Evolutionary conservation across 2,888 invertebrate genomes (phyloP), one percentile per base, ranked within the genome.

Genomic region (Cremastobaeus sp.): DNA sequence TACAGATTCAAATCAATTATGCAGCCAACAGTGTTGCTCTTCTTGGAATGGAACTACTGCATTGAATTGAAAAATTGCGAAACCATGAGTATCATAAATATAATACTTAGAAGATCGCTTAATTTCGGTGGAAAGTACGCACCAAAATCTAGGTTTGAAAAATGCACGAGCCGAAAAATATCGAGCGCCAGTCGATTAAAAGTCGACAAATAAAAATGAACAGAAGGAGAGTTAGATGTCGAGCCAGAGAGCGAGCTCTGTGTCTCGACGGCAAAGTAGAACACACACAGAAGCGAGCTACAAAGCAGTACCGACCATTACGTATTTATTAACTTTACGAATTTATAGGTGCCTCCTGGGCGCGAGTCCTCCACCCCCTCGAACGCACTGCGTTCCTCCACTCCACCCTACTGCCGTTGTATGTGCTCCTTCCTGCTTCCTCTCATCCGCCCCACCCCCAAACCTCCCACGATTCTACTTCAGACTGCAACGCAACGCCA

Each of bases 311-410:
- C 82, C 81, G 82, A 81, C 85, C 85, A 86, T 87, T 87, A 87
- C 79, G 84, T 87, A 87, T 87, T 87, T 87, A 87, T 87, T 86
- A 87, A 87, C 84, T 87, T 87, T 86, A 86, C 84, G 84, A 86
- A 87, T 87, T 87, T 87, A 87, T 87, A 86, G 85, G 84, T 62
- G 72, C 71, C 69, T 72, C 64, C 68, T 85, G 86, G 85, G 85
- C 83, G 81, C 80, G 82, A 81, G 81, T 80, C 76, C 80, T 78
- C 77, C 79, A 76, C 72, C 77, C 79, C 73, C 60, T 47, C 54
- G 34, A 76, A 76, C 76, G 73, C 73, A 74, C 20, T 68, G 68
- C 74, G 65, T 62, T 72, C 64, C 69, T 71, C 64, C 64, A 34
- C 74, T n/a, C 68, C 18, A 64, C 64, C 72, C 65, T 59, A 11